These are phyloP conservation scores for Harmothoe impar DNA, from an alignment of 2,888 invertebrate species.

Conservation along the genomic window DNA sequence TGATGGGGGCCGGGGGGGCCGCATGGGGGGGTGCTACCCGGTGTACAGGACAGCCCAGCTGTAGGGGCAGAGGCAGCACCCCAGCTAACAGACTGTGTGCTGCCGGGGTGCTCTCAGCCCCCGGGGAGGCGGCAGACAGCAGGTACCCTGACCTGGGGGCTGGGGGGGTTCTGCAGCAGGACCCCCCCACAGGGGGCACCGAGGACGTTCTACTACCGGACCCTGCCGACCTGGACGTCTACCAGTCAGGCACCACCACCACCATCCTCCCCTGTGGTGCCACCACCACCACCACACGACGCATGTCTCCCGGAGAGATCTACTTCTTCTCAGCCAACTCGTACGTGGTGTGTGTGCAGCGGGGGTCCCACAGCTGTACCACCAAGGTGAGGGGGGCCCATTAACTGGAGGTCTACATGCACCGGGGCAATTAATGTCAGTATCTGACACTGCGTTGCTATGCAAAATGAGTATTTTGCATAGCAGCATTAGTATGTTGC, in stretches of 20 bases:
- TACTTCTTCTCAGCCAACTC: constrained; percentile 81
- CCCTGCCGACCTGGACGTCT: constrained; percentile 10
- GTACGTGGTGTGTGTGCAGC: constrained; percentile 80
- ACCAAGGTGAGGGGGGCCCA: not conserved
- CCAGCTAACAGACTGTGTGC: too few relatives aligned
- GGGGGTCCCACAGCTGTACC: constrained; percentile 37
- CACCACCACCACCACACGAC: constrained; percentile 33
- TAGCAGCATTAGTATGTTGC: too few relatives aligned
- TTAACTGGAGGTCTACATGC: not conserved
- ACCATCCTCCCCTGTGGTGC: not conserved
- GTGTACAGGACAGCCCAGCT: too few relatives aligned
- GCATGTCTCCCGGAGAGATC: constrained; percentile 78
- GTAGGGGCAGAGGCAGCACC: too few relatives aligned
- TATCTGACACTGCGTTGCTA: too few relatives aligned
- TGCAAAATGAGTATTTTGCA: too few relatives aligned
- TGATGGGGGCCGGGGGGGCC: too few relatives aligned
- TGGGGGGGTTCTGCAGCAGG: not conserved
- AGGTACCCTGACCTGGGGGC: not conserved
- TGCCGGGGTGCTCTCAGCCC: too few relatives aligned
- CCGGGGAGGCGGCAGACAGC: too few relatives aligned
- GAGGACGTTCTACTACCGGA: not conserved
- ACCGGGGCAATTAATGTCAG: not conserved
- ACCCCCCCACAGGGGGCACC: not conserved
- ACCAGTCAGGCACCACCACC: constrained; percentile 35
- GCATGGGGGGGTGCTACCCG: too few relatives aligned